Base-by-base conservation (phyloP, 1,140 invertebrate species). In the Dolichoris vasculosae region DNA sequence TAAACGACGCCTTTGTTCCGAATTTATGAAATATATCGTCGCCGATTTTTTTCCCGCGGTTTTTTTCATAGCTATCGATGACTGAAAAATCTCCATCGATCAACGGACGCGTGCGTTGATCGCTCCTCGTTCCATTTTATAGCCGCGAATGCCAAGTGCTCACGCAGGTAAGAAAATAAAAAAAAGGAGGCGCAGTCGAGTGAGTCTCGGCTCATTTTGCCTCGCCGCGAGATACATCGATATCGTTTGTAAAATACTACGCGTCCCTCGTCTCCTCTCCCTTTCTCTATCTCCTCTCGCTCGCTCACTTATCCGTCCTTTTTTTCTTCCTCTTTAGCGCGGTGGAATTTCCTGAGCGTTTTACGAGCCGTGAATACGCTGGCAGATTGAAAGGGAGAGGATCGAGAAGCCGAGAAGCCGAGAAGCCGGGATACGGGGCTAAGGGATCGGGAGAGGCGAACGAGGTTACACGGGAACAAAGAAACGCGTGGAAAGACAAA, bases 321-420 rank as follows among this genome's bases (percentile, higher is more conserved):
- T 23, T 48, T 76, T 46, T 71, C 26, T 23, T 13, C 13, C 55
- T 23, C 26, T 59, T 59, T 59, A 59, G 26, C 4, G 7, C 26
- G 26, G 40, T 17, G 43, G 73, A 76, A 76, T 76, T 48, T 76
- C 43, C 40, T 76, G 73, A 43, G 73, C 73, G 40, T 76, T 76
- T 76, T 76, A 76, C 73, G 40, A 76, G 43, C 73, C 38, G 73
- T 46, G 73, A 76, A 76, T 9, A 76, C 48, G 23, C 55, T 23
- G 55, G 55, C 11, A 23, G 23, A 59, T 23, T 35, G 63, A 35
- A 6, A 30, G 30, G 30, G 17, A 13, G 30, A 67, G 23, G 30
- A 55, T 40, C 23, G 73, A 48, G 43, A 76, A 13, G 13, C 26
- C 26, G 73, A 48, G 40, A 48, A 7, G 4, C 23, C 26, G 71